Evolutionary conservation across 2,113 vertebrate species (phyloP), one percentile per base, ranked within the genome.

Genomic region (Scophthalmus maximus): DNA sequence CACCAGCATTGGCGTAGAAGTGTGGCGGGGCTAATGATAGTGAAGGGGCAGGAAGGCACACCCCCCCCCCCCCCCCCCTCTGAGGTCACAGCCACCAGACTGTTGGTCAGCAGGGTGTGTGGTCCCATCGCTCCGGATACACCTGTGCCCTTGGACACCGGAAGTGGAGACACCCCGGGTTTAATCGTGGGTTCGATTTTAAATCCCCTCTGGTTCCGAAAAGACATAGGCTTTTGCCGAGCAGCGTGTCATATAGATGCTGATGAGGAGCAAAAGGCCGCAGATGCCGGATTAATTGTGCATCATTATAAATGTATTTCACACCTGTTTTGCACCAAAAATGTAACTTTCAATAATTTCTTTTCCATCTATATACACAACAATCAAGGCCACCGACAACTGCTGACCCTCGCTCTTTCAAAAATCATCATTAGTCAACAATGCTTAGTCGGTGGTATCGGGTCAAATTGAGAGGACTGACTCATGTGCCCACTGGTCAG

Each of bases 21-120:
- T 90, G 91, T 74, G 90, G 90, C 65, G 18, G 57, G 69, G 82
- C 76, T 92, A 91, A 92, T 91, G 88, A 92, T 81, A 90, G 91
- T 82, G 86, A 82, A 57, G 82, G 60, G 79, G 73, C 66, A 68
- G 81, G 76, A 80, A 46, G 68, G 85, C 73, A 63, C 81, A 76
- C 65, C 65, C 68, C 46, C 83, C 5, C 9, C 60, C 81, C 78
- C 65, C 65, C 68, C 46, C 83, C 5, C 9, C 60, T 71, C 79
- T 85, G 81, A 89, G 89, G 88, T 87, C 88, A 87, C 69, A 15
- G 68, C 44, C 52, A 77, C 78, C 83, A 44, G 76, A 73, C 74
- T 8, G 78, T 84, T 42, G 82, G 83, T 82, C 83, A 75, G 73
- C 88, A 46, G 83, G 61, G 71, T 91, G 91, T 91, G 90, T 89